These are phyloP conservation scores for Drosophila nikananu DNA, from an alignment of 1,140 invertebrate genomes.

Conservation along the genomic window DNA sequence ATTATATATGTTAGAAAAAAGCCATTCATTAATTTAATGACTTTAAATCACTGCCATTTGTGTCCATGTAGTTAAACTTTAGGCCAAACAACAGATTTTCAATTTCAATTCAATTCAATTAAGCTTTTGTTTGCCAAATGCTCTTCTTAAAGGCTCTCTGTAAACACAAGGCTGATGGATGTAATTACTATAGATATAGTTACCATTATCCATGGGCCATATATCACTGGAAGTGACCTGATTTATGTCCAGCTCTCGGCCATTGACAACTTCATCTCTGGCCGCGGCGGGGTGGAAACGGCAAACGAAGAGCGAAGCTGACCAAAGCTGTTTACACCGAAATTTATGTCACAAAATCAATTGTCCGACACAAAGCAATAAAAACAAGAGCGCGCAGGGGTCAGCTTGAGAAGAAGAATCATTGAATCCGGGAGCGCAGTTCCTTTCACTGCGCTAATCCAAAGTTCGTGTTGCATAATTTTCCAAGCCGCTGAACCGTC, in stretches of 20 bases:
- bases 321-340: constrained; percentile 75
- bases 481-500: constrained; percentile 62
- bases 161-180: constrained; percentile 9
- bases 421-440: not conserved
- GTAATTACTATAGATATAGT: constrained; percentile 30
- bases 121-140: constrained; percentile 18
- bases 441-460: constrained; percentile 15
- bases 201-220: constrained; percentile 37
- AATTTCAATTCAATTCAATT: not conserved
- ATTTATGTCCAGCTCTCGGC: constrained; percentile 38
- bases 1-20: not conserved
- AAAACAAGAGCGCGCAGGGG: constrained; percentile 58
- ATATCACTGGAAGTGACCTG: constrained; percentile 30
- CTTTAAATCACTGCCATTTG: not conserved
- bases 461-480: constrained; percentile 62
- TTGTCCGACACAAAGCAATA: constrained; percentile 74
- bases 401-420: constrained; percentile 28
- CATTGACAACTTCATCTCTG: constrained; percentile 55
- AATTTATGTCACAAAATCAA: constrained; percentile 77
- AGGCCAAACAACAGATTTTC: not conserved
- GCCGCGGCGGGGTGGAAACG: not conserved
- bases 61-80: not conserved
- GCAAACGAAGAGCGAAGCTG: constrained; percentile 21
- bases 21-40: not conserved
- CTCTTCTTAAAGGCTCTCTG: constrained; percentile 2